Evolutionary conservation across 1,140 invertebrate species (phyloP).

Genomic region (Drosophila repleta): DNA sequence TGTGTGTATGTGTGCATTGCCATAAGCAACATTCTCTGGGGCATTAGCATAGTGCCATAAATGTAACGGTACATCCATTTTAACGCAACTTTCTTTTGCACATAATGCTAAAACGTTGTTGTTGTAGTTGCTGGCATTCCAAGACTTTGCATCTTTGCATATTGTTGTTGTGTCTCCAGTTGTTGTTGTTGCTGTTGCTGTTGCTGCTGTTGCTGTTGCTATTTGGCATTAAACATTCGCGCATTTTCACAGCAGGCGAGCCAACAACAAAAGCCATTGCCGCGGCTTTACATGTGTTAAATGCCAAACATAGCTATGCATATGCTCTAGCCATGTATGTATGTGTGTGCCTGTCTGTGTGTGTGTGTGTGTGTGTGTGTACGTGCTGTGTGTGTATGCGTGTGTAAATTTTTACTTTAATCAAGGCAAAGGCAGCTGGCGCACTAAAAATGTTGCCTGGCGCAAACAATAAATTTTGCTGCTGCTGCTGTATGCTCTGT

Average conservation of each 20-base stretch:
- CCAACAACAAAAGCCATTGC: slow-evolving; percentile 53
- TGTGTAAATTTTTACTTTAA: slow-evolving; percentile 56
- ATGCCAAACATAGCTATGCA: slow-evolving; percentile 69
- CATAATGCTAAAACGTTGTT: slow-evolving; percentile 8
- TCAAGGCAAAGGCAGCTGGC: slow-evolving; percentile 58
- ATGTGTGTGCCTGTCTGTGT: no score
- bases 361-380: slow-evolving; percentile 29
- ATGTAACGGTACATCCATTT: slow-evolving; percentile 48
- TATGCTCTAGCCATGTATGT: slow-evolving; percentile 26
- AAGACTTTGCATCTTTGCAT: neutral
- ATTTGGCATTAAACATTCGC: slow-evolving; percentile 49
- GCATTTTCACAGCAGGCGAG: slow-evolving; percentile 45
- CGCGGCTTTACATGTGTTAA: slow-evolving; percentile 66
- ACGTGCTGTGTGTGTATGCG: slow-evolving; percentile 17
- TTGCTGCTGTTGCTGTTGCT: slow-evolving; percentile 12
- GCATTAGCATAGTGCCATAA: slow-evolving; percentile 50
- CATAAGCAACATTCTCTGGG: slow-evolving; percentile 27
- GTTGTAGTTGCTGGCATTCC: neutral
- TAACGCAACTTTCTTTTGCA: slow-evolving; percentile 13
- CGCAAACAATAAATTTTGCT: slow-evolving; percentile 67
- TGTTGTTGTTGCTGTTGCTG: slow-evolving; percentile 20
- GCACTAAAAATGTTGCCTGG: slow-evolving; percentile 58
- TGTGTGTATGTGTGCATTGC: neutral
- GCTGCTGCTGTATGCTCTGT: slow-evolving; percentile 16
- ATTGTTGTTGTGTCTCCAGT: neutral